These are phyloP conservation scores for Oostethus manadensis DNA, from an alignment of 2,113 vertebrate species.

Conservation along the genomic window DNA sequence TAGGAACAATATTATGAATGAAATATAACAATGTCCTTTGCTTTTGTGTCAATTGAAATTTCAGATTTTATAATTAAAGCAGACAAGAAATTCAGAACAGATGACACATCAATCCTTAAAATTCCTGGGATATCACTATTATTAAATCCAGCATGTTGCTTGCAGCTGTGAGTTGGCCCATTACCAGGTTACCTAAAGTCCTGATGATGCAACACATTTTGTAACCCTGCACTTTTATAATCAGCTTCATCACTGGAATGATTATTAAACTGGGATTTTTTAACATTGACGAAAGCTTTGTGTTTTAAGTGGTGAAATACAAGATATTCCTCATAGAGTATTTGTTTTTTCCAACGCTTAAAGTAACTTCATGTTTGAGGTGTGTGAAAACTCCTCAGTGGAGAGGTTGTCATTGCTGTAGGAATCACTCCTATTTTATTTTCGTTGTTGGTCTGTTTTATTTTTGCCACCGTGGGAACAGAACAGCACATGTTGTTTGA, in stretches of 20 bases:
- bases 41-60: too few relatives aligned
- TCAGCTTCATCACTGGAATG: background rate
- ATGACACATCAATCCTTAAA: too few relatives aligned
- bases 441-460: background rate
- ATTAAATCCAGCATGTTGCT: background rate
- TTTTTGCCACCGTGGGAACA: background rate
- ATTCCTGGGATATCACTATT: too few relatives aligned
- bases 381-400: background rate
- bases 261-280: background rate
- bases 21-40: too few relatives aligned
- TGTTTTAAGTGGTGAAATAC: background rate
- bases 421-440: background rate
- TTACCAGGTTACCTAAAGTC: background rate
- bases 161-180: background rate
- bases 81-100: too few relatives aligned
- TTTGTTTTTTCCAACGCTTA: background rate
- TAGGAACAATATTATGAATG: too few relatives aligned
- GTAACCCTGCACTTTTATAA: background rate
- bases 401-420: background rate
- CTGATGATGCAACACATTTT: background rate
- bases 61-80: too few relatives aligned
- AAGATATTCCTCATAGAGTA: too few relatives aligned
- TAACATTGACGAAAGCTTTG: too few relatives aligned
- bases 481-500: conserved; percentile 2
- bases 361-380: background rate